Percentiles rank a stretch among this genome's conserved stretches.
Conservation (phyloP, 1,140 invertebrate genomes). For the Pygmarrhopalites habei region DNA sequence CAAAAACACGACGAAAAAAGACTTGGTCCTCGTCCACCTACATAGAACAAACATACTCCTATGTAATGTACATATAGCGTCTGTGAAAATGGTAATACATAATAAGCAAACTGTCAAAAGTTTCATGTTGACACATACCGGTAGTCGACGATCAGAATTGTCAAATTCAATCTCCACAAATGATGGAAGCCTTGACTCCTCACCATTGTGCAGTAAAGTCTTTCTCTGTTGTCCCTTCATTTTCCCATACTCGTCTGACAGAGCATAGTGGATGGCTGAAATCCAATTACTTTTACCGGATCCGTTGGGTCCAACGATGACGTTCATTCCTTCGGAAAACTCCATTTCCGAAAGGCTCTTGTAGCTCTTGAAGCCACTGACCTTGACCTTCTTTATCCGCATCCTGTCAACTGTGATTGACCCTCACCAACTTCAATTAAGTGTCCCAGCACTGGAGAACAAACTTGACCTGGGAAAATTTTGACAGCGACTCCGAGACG, state of each 20-base stretch:
- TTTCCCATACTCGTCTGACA: constrained; percentile 8
- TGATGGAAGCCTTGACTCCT: background rate
- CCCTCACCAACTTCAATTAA: too few relatives aligned
- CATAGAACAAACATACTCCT: background rate
- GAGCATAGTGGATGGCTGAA: constrained; percentile 21
- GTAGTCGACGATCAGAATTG: constrained; percentile 22
- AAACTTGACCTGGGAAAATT: too few relatives aligned
- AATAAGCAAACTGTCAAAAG: background rate
- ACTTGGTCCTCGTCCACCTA: constrained; percentile 17
- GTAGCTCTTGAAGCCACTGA: constrained; percentile 24
- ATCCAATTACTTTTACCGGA: constrained; percentile 31
- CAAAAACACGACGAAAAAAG: constrained; percentile 13
- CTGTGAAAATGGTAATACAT: background rate
- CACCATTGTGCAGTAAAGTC: constrained; percentile 14
- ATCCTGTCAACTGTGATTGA: too few relatives aligned
- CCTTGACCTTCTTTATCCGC: too few relatives aligned
- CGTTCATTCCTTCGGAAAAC: constrained; percentile 8
- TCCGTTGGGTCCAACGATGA: constrained; percentile 25
- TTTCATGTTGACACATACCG: constrained; percentile 2
- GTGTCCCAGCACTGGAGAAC: too few relatives aligned
- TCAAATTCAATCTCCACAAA: constrained; percentile 31
- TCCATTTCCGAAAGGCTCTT: background rate
- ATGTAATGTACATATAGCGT: background rate
- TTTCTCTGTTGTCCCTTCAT: background rate
- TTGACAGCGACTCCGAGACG: too few relatives aligned